phyloP scores from a whole-genome alignment of 2,113 vertebrate species.

The Scopus umbretta region DNA sequence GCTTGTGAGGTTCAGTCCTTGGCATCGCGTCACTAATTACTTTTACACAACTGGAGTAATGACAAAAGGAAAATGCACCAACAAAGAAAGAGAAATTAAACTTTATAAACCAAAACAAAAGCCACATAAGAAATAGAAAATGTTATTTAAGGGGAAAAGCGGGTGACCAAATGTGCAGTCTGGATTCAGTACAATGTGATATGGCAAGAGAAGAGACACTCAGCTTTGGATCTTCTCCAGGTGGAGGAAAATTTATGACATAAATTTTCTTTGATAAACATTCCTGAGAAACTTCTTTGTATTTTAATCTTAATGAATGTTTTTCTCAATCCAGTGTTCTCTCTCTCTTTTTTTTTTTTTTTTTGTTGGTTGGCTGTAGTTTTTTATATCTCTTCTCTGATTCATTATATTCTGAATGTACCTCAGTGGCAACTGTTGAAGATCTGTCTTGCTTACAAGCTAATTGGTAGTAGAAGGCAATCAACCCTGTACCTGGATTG shows the following conservation, averaged over 20 bases:
- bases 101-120: conserved; percentile 60
- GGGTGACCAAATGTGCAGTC: conserved; percentile 29
- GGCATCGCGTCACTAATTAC: conserved; percentile 69
- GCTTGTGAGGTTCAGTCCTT: conserved; percentile 61
- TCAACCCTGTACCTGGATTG: background rate
- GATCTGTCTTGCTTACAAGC: background rate
- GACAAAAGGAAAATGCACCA: conserved; percentile 64
- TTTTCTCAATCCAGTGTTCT: background rate
- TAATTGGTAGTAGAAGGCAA: background rate
- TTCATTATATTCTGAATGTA: background rate
- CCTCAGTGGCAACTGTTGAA: background rate
- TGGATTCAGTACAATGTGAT: conserved; percentile 32
- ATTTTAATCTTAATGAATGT: background rate
- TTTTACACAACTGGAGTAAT: conserved; percentile 64
- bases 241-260: background rate
- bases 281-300: conserved; percentile 9
- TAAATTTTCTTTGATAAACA: conserved; percentile 22
- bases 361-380: background rate
- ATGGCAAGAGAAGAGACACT: conserved; percentile 47
- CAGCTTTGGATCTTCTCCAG: conserved; percentile 9
- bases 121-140: conserved; percentile 36
- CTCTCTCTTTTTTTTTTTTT: background rate
- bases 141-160: conserved; percentile 23
- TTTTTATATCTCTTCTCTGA: background rate
- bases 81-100: conserved; percentile 60